Conservation (phyloP, 2,797 vertebrate genomes). For the Xenopus petersii region DNA sequence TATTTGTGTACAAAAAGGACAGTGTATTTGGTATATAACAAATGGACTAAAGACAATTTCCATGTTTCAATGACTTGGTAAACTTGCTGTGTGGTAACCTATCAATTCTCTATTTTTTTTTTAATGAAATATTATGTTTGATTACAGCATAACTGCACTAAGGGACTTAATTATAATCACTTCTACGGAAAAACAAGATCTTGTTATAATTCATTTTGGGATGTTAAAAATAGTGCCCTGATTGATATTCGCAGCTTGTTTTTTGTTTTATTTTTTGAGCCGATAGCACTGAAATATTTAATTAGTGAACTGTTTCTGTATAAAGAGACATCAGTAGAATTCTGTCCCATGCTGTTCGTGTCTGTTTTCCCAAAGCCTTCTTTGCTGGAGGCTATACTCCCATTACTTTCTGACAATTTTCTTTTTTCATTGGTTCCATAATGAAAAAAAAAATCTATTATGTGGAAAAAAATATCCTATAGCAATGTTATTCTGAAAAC, state of each 20-base stretch:
- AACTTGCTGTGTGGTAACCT: too few relatives aligned
- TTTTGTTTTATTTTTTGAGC: slow-evolving; percentile 46
- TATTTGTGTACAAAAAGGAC: too few relatives aligned
- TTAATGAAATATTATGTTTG: too few relatives aligned
- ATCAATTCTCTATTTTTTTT: too few relatives aligned
- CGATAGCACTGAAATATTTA: slow-evolving; percentile 39
- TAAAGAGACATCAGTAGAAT: slow-evolving; percentile 29
- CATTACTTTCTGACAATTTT: slow-evolving; percentile 1
- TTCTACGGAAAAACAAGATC: slow-evolving; percentile 26
- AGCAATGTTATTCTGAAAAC: neutral
- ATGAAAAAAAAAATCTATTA: neutral
- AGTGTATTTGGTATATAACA: too few relatives aligned
- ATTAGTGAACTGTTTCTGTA: slow-evolving; percentile 42
- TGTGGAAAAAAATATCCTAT: neutral
- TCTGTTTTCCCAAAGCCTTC: slow-evolving; percentile 24
- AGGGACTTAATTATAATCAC: slow-evolving; percentile 14
- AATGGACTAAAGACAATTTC: too few relatives aligned
- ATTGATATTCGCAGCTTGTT: slow-evolving; percentile 43
- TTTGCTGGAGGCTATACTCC: slow-evolving; percentile 26
- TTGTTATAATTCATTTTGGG: slow-evolving; percentile 19
- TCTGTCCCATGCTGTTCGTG: slow-evolving; percentile 37
- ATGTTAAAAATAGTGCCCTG: slow-evolving; percentile 16
- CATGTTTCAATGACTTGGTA: too few relatives aligned
- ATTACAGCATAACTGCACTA: too few relatives aligned
- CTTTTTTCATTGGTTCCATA: neutral